Base-by-base conservation (phyloP, 1,140 invertebrate species). In the Diploscapter pachys region DNA sequence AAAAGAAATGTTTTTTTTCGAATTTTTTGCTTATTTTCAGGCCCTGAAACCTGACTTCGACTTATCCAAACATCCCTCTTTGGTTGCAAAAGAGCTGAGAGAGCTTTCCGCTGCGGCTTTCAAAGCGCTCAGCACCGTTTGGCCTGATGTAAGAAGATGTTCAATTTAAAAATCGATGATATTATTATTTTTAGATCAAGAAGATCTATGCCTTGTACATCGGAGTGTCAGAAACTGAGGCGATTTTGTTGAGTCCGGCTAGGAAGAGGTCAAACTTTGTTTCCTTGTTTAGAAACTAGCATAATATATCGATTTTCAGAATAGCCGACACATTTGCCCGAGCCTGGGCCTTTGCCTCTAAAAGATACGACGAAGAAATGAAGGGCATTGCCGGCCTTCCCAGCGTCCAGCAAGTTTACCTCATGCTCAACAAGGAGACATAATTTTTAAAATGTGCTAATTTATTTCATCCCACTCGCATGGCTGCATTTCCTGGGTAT, bases 161-260 rank as follows among this genome's bases (percentile, higher is more conserved):
- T 48, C 31, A 51, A 13, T 52, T 5, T 55, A 57, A 5, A 57
- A 56, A 57, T 69, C 5, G 49, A 56, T 62, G 51, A 13, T 48
- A 9, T 31, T 11, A 9, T 64, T 51, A 57, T 76, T 75, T 80
- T 62, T 64, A 84, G 83, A 71, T 84, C 50, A 75, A 79, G 13
- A 68, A 69, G 48, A 72, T 81, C 11, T 85, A 82, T 61, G 66
- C 71, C 9, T 72, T 84, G 9, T 84, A 84, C 75, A 85, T 84
- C 69, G 83, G 83, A 49, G 78, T 78, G 5, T 55, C 57, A 8
- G 83, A 84, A 59, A 84, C 83, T 4, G 83, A 84, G 71, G 79
- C 83, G 48, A 84, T 84, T 64, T 79, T 84, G 3, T 78, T 84
- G 5, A 76, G 82, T 51, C 84, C 83, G 3, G 77, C 83, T 9